Base-by-base conservation (phyloP, 2,888 invertebrate genomes). In the Cerastoderma edule region DNA sequence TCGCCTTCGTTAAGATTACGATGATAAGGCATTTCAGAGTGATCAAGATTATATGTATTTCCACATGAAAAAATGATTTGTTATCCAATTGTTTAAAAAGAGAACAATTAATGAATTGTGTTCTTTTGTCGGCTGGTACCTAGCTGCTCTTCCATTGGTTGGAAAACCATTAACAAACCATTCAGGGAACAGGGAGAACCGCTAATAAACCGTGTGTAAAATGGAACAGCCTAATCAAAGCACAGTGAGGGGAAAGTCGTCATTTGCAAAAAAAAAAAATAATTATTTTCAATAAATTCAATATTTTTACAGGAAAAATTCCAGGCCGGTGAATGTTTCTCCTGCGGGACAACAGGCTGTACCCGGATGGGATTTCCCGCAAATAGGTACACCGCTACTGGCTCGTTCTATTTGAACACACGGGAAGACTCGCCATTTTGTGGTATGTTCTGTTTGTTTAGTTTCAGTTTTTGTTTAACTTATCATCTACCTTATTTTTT, bases 321-420 rank as follows among this genome's bases (percentile, higher is more conserved):
- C 75, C 71, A 84, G 33, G 50, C 50, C 0, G 90, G 89, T 1
- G 75, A 86, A 16, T 90, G 97, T 96, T 96, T 96, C 89, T 95
- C 95, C 0, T 96, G 96, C 90, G 88, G 88, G 4, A 93, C 93
- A 0, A 93, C 93, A 54, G 93, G 93, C 0, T 98, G 98, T 92
- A 97, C 97, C 44, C 96, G 97, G 91, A 97, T 98, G 97, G 98
- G 98, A 0, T 98, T 97, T 93, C 97, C 97, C 92, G 96, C 98
- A 0, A 96, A 98, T 80, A 94, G 95, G 63, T 96, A 96, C 0
- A 94, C 95, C 4, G 97, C 96, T 0, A 94, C 97, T 33, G 98
- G 98, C 0, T 91, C 90, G 48, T 94, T 98, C n/a, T 98, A 96
- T 90, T 93, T 98, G 60, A 94, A 97, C 3, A 98, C 98, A 0